These are phyloP conservation scores for Athripsodes cinereus DNA, from an alignment of 2,888 invertebrate genomes.

Conservation along the genomic window DNA sequence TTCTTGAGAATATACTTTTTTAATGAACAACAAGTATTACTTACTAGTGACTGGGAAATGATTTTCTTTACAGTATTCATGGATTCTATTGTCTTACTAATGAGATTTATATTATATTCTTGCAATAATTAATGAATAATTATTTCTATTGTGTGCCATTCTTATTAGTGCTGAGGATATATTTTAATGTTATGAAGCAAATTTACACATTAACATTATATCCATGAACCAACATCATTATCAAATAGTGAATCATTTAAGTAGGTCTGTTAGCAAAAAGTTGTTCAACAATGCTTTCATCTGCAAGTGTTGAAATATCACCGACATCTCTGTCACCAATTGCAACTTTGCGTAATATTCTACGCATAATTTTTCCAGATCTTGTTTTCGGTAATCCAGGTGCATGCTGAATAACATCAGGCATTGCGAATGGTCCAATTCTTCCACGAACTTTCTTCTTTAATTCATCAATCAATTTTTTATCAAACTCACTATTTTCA, in stretches of 20 bases:
- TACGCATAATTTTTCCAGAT: conserved; percentile 97
- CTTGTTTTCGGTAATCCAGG: conserved; percentile 93
- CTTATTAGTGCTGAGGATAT: background rate
- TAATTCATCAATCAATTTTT: conserved; percentile 62
- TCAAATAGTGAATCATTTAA: background rate
- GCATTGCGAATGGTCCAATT: conserved; percentile 94
- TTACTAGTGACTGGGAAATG: too few species aligned
- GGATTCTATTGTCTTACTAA: too few species aligned
- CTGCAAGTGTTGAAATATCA: conserved; percentile 90
- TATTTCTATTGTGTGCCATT: background rate
- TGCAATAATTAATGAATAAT: too few species aligned
- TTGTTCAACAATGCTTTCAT: conserved; percentile 78
- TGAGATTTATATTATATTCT: too few species aligned
- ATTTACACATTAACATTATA: background rate
- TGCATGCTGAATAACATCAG: conserved; percentile 91
- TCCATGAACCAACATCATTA: too few species aligned
- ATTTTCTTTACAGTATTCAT: too few species aligned
- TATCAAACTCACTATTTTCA: conserved; percentile 64
- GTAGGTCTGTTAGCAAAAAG: conserved; percentile 67
- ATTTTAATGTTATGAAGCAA: background rate
- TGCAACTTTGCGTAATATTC: conserved; percentile 91
- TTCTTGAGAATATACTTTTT: too few species aligned
- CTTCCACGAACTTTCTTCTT: conserved; percentile 77
- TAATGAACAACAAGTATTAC: too few species aligned
- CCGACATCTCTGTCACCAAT: conserved; percentile 84